Evolutionary conservation across 2,888 invertebrate genomes (phyloP), one percentile per base, ranked within the genome.

Genomic region (Leucoptera coffeella): DNA sequence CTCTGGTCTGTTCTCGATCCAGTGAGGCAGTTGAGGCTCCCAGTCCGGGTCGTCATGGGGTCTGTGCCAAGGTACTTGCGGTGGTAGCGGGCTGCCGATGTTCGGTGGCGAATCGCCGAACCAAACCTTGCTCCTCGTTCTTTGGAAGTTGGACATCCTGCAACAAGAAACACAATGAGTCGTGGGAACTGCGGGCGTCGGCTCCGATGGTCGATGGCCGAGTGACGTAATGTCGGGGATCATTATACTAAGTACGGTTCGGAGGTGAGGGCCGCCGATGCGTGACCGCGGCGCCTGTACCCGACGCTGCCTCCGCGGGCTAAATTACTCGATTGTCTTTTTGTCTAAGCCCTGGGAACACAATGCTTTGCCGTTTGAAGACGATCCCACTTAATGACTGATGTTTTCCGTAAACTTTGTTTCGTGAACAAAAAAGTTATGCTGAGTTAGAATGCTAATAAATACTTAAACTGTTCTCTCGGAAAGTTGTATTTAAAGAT

Each of bases 101-200:
- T 48, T 54, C 29, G 57, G 58, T 36, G 65, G 61, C 38, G 65
- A 54, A 43, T 71, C 73, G 30, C 73, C 75, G 78, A 79, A 81
- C 79, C 79, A 81, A 8, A 80, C 79, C 54, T 79, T 80, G 51
- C 80, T 80, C 35, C 77, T 73, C 35, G 75, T 75, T 40, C 80
- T 65, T 59, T 78, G 78, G 48, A 80, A 80, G 50, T 77, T 77
- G 29, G 77, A 73, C 80, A 80, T 80, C 53, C 65, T 67, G 58
- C 36, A 55, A 62, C 25, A 26, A 50, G 53, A 44, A 58, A 58
- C 45, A 47, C 45, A 47, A 46, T 56, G 47, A 53, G 42, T 49
- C 59, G 61, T 65, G 62, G 54, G 64, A 67, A 64, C n/a, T n/a
- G n/a, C n/a, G n/a, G n/a, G n/a, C n/a, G n/a, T n/a, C n/a, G n/a